Evolutionary conservation across 2,797 vertebrate genomes (phyloP).

Genomic region (Scyliorhinus canicula): DNA sequence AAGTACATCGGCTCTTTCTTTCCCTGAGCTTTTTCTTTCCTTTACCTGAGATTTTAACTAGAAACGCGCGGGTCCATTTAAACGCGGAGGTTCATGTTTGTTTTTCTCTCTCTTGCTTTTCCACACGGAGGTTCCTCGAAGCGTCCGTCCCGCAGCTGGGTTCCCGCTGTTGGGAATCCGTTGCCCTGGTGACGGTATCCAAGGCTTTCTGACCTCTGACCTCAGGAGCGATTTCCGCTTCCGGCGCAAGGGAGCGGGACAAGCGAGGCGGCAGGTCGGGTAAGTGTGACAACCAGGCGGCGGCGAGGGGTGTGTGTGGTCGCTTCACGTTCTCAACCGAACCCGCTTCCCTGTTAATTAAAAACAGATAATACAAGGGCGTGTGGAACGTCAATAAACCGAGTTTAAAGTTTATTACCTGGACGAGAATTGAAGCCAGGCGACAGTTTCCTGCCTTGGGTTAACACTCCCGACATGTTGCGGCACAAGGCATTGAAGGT

Average conservation of each 20-base stretch:
- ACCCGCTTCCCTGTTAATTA: too few species aligned
- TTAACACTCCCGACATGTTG: neutral
- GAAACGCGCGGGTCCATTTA: neutral
- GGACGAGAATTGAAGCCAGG: neutral
- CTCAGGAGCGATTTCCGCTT: neutral
- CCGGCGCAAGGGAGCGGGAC: neutral
- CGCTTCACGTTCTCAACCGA: too few species aligned
- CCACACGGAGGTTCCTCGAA: neutral
- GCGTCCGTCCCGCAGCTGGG: neutral
- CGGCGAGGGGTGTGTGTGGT: too few species aligned
- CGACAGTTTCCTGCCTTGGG: neutral
- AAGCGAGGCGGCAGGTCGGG: too few species aligned
- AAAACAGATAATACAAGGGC: neutral
- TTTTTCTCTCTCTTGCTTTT: too few species aligned
- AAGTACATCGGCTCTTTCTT: neutral
- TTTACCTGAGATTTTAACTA: neutral
- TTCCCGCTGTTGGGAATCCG: neutral
- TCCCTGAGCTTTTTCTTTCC: neutral
- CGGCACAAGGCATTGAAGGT: neutral
- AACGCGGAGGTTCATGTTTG: too few species aligned
- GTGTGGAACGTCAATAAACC: neutral
- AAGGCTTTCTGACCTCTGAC: neutral
- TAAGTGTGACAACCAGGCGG: too few species aligned
- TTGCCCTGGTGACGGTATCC: neutral
- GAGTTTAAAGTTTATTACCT: neutral